A percentile compares a stretch with the other conserved stretches of the same genome.
Evolutionary conservation across 2,888 invertebrate genomes (phyloP).

Genomic region (Drosophila limbata): DNA sequence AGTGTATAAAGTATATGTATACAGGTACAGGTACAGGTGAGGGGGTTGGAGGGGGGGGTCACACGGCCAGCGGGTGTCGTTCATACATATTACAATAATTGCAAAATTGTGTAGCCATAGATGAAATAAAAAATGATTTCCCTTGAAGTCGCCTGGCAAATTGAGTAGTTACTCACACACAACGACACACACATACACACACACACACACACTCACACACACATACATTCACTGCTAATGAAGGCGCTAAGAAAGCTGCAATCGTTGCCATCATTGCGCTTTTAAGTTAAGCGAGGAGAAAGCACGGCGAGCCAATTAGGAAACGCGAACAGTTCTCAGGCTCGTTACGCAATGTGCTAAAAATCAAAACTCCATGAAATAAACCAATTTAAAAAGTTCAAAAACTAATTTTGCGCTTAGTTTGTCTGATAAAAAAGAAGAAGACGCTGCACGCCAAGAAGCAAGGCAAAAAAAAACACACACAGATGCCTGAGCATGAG

Average conservation of each 20-base stretch:
- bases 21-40: conserved; percentile 12
- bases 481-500: background rate
- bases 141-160: conserved; percentile 73
- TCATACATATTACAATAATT: conserved; percentile 71
- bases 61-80: conserved; percentile 37
- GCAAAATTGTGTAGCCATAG: conserved; percentile 74
- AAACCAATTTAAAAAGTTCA: conserved; percentile 83
- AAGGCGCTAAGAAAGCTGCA: conserved; percentile 70
- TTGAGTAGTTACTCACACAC: conserved; percentile 69
- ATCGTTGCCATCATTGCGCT: conserved; percentile 21
- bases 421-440: conserved; percentile 72
- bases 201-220: conserved; percentile 9
- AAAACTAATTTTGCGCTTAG: conserved; percentile 84
- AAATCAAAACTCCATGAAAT: conserved; percentile 82
- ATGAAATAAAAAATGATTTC: conserved; percentile 63
- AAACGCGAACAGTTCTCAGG: conserved; percentile 62
- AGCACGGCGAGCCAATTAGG: conserved; percentile 72
- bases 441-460: conserved; percentile 58
- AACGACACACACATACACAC: conserved; percentile 11
- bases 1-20: conserved; percentile 25
- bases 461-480: conserved; percentile 16
- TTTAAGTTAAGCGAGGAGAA: background rate
- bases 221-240: conserved; percentile 53
- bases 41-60: background rate
- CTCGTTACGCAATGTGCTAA: conserved; percentile 76